Evolutionary conservation across 2,113 vertebrate species (phyloP).

Genomic region (Picathartes gymnocephalus): DNA sequence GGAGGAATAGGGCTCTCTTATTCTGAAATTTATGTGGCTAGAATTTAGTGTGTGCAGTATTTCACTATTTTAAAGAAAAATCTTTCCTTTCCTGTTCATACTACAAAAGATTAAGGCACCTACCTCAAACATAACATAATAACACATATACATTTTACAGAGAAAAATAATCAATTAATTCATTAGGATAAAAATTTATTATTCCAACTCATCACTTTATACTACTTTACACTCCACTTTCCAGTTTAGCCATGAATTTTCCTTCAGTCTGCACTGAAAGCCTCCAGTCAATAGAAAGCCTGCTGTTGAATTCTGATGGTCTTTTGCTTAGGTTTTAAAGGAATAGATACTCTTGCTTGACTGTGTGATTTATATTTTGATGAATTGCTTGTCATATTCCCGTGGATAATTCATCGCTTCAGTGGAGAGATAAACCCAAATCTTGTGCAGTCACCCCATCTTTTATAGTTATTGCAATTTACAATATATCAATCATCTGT

Average conservation of each 20-base stretch:
- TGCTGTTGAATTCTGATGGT: not conserved
- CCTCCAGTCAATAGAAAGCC: not conserved
- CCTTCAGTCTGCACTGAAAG: not conserved
- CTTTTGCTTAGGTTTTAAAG: not conserved
- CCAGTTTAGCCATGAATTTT: not conserved
- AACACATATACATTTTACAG: not conserved
- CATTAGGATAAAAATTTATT: not conserved
- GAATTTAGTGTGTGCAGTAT: not conserved
- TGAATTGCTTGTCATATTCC: slow-evolving; percentile 34
- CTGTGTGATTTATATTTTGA: slow-evolving; percentile 40
- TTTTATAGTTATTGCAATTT: slow-evolving; percentile 15
- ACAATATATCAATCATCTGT: not conserved
- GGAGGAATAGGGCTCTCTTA: not conserved
- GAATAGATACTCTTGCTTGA: not conserved
- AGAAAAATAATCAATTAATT: not conserved
- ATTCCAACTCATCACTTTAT: not conserved
- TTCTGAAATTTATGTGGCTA: not conserved
- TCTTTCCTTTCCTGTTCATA: not conserved
- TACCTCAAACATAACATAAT: not conserved
- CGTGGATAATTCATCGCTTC: slow-evolving; percentile 21
- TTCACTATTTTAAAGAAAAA: not conserved
- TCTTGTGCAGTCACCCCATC: not conserved
- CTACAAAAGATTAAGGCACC: not conserved
- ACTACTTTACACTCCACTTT: not conserved
- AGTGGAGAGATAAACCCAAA: slow-evolving; percentile 13